A percentile compares a stretch with the other conserved stretches of the same genome.
Conservation (phyloP, 2,797 vertebrate genomes). For the Avahi laniger region DNA sequence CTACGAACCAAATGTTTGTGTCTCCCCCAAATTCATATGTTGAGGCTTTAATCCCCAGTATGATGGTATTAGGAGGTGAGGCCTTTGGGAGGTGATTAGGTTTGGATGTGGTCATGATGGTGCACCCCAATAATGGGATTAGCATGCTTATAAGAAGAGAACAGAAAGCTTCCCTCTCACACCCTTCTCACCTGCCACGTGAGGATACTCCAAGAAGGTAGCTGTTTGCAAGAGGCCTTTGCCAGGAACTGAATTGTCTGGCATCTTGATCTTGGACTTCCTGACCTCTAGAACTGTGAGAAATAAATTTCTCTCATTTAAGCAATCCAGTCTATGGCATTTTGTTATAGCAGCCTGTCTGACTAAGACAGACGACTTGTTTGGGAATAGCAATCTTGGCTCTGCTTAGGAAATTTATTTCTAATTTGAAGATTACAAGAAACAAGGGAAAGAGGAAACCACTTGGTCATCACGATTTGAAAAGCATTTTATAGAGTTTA, state of each 20-base stretch:
- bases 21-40: not conserved
- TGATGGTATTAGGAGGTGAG: not conserved
- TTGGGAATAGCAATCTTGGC: not conserved
- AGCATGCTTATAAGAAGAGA: not conserved
- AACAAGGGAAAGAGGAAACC: conserved; percentile 5
- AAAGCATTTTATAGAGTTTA: not conserved
- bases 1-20: not conserved
- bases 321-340: not conserved
- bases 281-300: not conserved
- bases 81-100: not conserved
- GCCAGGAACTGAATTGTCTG: not conserved
- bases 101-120: not conserved
- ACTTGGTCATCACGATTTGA: not conserved
- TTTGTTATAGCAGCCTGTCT: not conserved
- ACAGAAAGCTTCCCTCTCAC: not conserved
- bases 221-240: not conserved
- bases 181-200: not conserved
- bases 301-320: not conserved
- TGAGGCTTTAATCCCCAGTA: not conserved
- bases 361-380: not conserved
- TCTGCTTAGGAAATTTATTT: not conserved
- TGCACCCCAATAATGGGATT: not conserved
- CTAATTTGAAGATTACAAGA: conserved; percentile 29
- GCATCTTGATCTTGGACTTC: not conserved
- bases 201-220: not conserved